A percentile compares a stretch with the other conserved stretches of the same genome.
phyloP scores from a whole-genome alignment of 1,140 invertebrate genomes.

The Ctenoplectra terminalis region DNA sequence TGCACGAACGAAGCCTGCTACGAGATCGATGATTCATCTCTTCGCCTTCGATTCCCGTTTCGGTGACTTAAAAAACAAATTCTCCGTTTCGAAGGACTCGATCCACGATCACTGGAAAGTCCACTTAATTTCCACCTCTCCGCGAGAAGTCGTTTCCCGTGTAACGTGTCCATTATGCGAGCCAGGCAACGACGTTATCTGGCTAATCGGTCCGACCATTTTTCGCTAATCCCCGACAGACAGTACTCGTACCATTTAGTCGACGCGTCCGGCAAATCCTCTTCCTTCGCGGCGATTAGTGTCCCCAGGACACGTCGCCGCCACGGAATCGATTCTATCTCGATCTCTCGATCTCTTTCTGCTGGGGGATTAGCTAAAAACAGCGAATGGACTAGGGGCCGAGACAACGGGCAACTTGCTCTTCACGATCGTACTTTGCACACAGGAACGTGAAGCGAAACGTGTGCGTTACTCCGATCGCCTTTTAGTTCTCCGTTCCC shows the following conservation, averaged over 20 bases:
- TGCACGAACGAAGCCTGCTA: too few relatives aligned
- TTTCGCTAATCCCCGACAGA: constrained; percentile 58
- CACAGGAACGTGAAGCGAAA: neutral
- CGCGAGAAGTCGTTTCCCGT: neutral
- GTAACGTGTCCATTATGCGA: constrained; percentile 44
- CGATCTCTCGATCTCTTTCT: constrained; percentile 53
- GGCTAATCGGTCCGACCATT: constrained; percentile 52
- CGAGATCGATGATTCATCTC: too few relatives aligned
- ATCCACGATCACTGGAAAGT: neutral
- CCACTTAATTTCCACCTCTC: constrained; percentile 8
- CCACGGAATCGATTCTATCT: constrained; percentile 65
- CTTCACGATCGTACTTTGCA: neutral
- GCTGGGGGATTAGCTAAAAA: constrained; percentile 56
- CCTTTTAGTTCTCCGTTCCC: constrained; percentile 4
- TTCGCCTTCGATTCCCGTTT: neutral
- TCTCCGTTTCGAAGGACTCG: neutral
- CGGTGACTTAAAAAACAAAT: neutral
- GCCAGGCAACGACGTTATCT: constrained; percentile 52
- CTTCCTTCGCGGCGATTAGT: constrained; percentile 65
- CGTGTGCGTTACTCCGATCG: constrained; percentile 30
- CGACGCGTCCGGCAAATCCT: constrained; percentile 54
- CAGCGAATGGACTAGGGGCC: constrained; percentile 39
- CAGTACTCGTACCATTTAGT: constrained; percentile 57
- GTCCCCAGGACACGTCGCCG: constrained; percentile 26
- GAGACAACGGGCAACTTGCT: neutral